Evolutionary conservation across 2,888 invertebrate species (phyloP).

Genomic region (Odiellus spinosus): DNA sequence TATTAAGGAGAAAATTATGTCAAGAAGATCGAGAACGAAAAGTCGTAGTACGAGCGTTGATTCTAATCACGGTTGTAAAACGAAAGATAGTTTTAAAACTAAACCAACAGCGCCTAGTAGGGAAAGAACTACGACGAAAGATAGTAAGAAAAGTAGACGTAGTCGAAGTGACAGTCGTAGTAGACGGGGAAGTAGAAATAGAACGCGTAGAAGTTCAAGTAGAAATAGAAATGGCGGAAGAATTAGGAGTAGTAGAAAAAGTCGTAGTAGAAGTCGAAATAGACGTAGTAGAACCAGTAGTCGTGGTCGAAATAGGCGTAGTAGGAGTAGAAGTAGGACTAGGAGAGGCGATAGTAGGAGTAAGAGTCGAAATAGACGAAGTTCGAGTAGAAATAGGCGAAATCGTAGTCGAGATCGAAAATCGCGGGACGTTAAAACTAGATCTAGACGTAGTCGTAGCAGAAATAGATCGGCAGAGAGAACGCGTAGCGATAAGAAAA

Average conservation of each 20-base stretch:
- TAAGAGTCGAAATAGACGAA: no score
- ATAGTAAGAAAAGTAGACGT: conserved; percentile 1
- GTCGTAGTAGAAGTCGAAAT: conserved; percentile 3
- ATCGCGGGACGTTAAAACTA: no score
- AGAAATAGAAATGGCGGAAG: not conserved
- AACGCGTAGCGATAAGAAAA: no score
- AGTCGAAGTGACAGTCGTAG: conserved; percentile 7
- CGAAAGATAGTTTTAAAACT: not conserved
- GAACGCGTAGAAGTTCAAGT: not conserved
- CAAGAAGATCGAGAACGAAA: no score
- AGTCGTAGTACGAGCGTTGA: no score
- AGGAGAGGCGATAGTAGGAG: no score
- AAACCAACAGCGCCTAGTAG: not conserved
- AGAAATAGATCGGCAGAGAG: no score
- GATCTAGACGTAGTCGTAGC: no score
- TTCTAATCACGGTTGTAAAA: not conserved
- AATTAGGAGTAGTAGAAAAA: conserved; percentile 7
- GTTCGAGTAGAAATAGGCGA: no score
- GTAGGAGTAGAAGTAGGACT: conserved; percentile 3
- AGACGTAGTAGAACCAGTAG: conserved; percentile 8
- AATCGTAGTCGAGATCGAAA: no score
- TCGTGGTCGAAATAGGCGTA: conserved; percentile 8
- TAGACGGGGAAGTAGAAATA: not conserved
- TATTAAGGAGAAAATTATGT: no score
- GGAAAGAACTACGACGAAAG: not conserved